Evolutionary conservation across 2,888 invertebrate species (phyloP), one percentile per base, ranked within the genome.

Genomic region (Liodrosophila aerea): DNA sequence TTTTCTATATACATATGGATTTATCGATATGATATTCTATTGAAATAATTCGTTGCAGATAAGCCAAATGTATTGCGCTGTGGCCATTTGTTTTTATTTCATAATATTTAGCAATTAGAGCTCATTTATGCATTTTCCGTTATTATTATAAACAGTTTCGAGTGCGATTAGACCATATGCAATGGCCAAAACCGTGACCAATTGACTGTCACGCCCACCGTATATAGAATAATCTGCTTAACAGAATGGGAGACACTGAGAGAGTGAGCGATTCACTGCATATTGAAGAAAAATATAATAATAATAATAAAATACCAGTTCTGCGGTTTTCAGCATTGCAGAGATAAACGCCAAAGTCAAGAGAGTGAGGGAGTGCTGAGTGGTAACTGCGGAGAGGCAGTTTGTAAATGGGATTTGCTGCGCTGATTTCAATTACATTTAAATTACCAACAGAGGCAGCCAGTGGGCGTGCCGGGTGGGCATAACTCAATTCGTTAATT

Each of bases 401-500:
- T 45, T 36, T 34, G 56, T 40, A 68, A 77, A 81, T 72, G 78
- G 49, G 64, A 80, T 80, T 76, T 67, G 53, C 36, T 45, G 70
- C 62, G 49, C 73, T 52, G 85, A 76, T 83, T 85, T 80, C 81
- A 85, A 81, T 85, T 81, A 85, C 63, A 76, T 76, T 83, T 71
- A 66, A 80, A 80, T 82, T 78, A 73, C 65, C 67, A 77, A 52
- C 64, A 36, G 63, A 34, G 11, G 46, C 31, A 8, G 31, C 7
- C 7, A 18, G 22, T 34, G 40, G 43, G 8, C 39, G 33, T 46
- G 15, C 39, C 37, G 11, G 13, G 7, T 44, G 58, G 47, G 59
- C 76, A 68, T 85, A 83, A 83, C 81, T 80, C 81, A 76, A 83
- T 85, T 73, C 76, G 73, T 76, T 85, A 71, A 83, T 85, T 85